These are phyloP conservation scores for Andrena hattorfiana DNA, from an alignment of 2,888 invertebrate genomes.

Conservation along the genomic window DNA sequence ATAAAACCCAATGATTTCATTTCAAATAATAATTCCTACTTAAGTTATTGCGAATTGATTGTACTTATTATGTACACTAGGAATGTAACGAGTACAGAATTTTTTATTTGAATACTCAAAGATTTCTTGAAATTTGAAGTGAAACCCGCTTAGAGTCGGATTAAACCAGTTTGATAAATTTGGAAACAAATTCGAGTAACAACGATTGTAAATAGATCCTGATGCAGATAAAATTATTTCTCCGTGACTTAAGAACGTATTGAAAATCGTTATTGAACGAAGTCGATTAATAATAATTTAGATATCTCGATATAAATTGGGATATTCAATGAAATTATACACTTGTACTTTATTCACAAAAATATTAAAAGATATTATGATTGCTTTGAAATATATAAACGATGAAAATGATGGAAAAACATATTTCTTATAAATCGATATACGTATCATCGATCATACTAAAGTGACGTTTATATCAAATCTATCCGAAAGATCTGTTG, in stretches of 20 bases:
- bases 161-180: slow-evolving; percentile 1
- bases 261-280: neutral
- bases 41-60: neutral
- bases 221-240: neutral
- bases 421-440: no score
- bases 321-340: no score
- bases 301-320: no score
- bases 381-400: no score
- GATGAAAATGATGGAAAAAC: no score
- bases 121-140: neutral
- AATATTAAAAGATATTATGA: no score
- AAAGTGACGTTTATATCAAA: no score
- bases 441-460: no score
- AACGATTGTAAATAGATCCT: neutral
- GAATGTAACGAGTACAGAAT: neutral
- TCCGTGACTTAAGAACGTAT: neutral
- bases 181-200: neutral
- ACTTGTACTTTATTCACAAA: no score
- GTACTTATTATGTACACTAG: neutral
- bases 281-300: no score
- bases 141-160: neutral
- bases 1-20: neutral
- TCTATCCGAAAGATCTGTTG: no score
- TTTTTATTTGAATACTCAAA: neutral
- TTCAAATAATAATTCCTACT: neutral